Evolutionary conservation across 2,797 vertebrate species (phyloP).

Genomic region (Enteromius trimaculatus): DNA sequence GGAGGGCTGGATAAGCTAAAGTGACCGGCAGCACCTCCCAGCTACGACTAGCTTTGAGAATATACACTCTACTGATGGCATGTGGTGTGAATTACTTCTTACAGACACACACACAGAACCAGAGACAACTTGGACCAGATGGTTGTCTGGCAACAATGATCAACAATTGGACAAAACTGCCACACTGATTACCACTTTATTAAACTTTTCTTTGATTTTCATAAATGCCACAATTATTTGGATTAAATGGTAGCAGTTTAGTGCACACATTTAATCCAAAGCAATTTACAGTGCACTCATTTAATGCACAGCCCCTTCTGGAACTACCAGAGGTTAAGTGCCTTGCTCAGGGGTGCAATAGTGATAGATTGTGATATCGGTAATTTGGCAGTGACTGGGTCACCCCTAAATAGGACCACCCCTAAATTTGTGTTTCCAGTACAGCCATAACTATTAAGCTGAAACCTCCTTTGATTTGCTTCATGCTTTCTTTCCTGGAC

Average conservation of each 20-base stretch:
- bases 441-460: not conserved
- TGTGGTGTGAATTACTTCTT: slow-evolving; percentile 81
- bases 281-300: slow-evolving; percentile 27
- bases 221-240: slow-evolving; percentile 75
- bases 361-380: slow-evolving; percentile 29
- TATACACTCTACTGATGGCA: slow-evolving; percentile 64
- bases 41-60: slow-evolving; percentile 73
- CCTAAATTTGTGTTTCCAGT: not conserved
- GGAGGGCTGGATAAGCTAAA: slow-evolving; percentile 63
- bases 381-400: slow-evolving; percentile 29
- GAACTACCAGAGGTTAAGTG: slow-evolving; percentile 20
- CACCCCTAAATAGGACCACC: slow-evolving; percentile 28
- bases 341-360: slow-evolving; percentile 24
- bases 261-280: slow-evolving; percentile 29
- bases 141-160: slow-evolving; percentile 82
- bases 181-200: slow-evolving; percentile 82
- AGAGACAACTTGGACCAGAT: slow-evolving; percentile 43
- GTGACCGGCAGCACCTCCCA: slow-evolving; percentile 57
- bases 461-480: not conserved
- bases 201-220: slow-evolving; percentile 82
- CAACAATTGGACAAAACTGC: slow-evolving; percentile 81
- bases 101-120: slow-evolving; percentile 63
- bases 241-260: slow-evolving; percentile 59
- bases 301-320: slow-evolving; percentile 14
- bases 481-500: not conserved